These are phyloP conservation scores for Meta bourneti DNA, from an alignment of 2,888 invertebrate species.

Conservation along the genomic window DNA sequence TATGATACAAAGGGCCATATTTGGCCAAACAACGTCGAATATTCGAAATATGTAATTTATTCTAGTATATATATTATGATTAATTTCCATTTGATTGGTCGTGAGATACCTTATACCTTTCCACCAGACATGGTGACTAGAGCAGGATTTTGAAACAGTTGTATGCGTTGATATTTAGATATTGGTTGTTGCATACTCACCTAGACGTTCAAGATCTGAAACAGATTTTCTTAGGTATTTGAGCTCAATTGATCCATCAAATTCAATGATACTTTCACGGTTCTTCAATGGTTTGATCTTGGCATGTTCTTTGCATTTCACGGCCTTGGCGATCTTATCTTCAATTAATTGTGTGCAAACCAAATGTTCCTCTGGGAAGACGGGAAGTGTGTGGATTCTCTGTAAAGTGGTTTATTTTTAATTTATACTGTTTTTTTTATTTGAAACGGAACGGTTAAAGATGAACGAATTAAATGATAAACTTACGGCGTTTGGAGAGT, in stretches of 20 bases:
- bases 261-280: constrained; percentile 32
- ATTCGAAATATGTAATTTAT: too few relatives aligned
- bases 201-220: not conserved
- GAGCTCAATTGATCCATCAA: constrained; percentile 52
- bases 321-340: constrained; percentile 14
- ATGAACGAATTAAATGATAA: not conserved
- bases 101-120: too few relatives aligned
- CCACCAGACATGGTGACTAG: too few relatives aligned
- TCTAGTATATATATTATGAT: too few relatives aligned
- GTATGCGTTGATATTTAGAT: too few relatives aligned
- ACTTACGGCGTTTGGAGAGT: constrained; percentile 62
- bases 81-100: too few relatives aligned
- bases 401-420: not conserved
- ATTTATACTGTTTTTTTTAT: not conserved
- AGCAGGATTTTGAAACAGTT: too few relatives aligned
- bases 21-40: too few relatives aligned
- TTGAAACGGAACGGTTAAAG: not conserved
- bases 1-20: too few relatives aligned
- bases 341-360: constrained; percentile 52
- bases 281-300: constrained; percentile 47
- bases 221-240: not conserved
- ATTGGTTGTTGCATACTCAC: not conserved
- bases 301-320: constrained; percentile 40
- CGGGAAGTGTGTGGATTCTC: constrained; percentile 42
- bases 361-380: constrained; percentile 46